Conservation (phyloP, 2,888 invertebrate species). For the Anoplius nigerrimus region DNA sequence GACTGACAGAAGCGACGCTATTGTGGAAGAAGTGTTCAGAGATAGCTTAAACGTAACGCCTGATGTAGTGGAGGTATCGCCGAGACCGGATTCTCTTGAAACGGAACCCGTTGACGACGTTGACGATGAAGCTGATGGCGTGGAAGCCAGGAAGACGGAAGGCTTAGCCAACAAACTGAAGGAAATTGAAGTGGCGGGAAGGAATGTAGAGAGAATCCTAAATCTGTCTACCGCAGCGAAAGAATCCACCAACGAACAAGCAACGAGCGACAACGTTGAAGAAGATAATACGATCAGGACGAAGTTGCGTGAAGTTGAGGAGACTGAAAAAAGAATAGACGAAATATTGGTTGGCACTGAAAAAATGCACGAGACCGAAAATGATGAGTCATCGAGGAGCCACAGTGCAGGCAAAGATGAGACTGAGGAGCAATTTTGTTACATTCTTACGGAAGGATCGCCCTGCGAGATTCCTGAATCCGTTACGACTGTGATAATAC, state of each 20-base stretch:
- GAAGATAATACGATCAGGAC: slow-evolving; percentile 25
- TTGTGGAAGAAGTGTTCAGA: slow-evolving; percentile 70
- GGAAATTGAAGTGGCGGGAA: slow-evolving; percentile 56
- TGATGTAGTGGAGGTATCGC: slow-evolving; percentile 46
- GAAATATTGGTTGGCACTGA: background rate
- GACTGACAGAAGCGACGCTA: background rate
- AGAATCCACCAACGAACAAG: slow-evolving; percentile 3
- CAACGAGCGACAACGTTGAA: background rate
- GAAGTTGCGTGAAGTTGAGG: slow-evolving; percentile 47
- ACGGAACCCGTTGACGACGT: slow-evolving; percentile 18
- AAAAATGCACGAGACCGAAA: background rate
- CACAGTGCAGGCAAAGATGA: background rate
- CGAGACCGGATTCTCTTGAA: slow-evolving; percentile 61
- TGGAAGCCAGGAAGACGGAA: background rate
- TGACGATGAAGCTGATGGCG: background rate
- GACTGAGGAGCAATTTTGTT: slow-evolving; percentile 39
- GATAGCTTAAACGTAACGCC: slow-evolving; percentile 75
- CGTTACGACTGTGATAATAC: slow-evolving; percentile 69
- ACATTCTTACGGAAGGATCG: slow-evolving; percentile 68
- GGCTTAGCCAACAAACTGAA: slow-evolving; percentile 43
- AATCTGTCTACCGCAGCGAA: slow-evolving; percentile 17
- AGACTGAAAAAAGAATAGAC: slow-evolving; percentile 42
- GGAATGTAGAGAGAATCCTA: slow-evolving; percentile 51
- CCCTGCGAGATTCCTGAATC: slow-evolving; percentile 70
- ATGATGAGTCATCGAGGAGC: background rate